Base-by-base conservation (phyloP, 2,888 invertebrate genomes). In the Cryptocheilus praepositus region DNA sequence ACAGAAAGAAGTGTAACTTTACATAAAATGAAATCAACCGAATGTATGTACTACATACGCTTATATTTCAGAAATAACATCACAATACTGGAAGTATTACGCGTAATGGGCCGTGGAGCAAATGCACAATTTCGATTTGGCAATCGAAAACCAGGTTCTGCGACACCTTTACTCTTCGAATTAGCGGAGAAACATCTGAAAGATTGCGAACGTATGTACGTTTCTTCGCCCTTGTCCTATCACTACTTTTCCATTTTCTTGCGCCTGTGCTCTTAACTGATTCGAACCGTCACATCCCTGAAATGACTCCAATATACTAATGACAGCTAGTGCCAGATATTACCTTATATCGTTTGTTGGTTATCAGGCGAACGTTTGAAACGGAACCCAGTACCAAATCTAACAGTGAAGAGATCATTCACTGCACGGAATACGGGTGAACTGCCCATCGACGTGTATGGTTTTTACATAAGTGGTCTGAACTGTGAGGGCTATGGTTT, bases 351-450 rank as follows among this genome's bases (percentile, higher is more conserved):
- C 7, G 28, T 57, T 7, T 19, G 13, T 55, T 67, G 56, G 63
- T 68, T 43, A 46, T 13, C 43, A 54, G 78, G 70, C 25, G 69
- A 78, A 21, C 73, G 80, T 61, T 72, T 67, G 11, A 89, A 87
- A 71, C 80, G 87, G 80, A 86, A 87, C 79, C 78, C 83, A 70
- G 88, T 90, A 61, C 93, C 94, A 2, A 92, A 93, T 87, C 90
- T 96, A 60, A 93, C 93, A 11, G 94, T 95, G 18, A 94, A 94
- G 79, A 92, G 96, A 68, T 92, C 95, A 52, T 98, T 98, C 88
- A 92, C 93, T 11, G 95, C 95, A 21, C 92, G 94, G 79, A 99
- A 99, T 90, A 94, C 95, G n/a, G 98, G 98, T 0, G 95, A 95
- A 84, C 91, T 98, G 76, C 93, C 95, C n/a, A 93, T 98, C 82